Evolutionary conservation across 2,888 invertebrate species (phyloP).

Genomic region (Calameuta pallipes): DNA sequence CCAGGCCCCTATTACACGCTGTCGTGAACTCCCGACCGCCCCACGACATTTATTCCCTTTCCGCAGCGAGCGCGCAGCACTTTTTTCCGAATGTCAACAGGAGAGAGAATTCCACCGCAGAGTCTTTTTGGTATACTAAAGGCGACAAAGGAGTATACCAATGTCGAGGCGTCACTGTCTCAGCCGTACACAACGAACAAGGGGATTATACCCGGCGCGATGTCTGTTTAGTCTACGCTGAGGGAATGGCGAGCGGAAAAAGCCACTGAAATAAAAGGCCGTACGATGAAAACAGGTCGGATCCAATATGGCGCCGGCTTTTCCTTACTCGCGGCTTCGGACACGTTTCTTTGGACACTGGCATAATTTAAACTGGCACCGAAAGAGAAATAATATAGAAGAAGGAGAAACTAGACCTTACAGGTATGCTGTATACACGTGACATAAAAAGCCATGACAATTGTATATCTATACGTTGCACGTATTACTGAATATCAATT

Average conservation of each 20-base stretch:
- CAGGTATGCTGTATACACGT: no score
- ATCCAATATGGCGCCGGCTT: slow-evolving; percentile 54
- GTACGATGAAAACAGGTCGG: slow-evolving; percentile 42
- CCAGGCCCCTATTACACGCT: neutral
- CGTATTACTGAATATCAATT: neutral
- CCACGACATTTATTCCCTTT: neutral
- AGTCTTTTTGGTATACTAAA: neutral
- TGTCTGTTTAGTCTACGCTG: neutral
- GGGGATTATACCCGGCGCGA: neutral
- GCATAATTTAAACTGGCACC: neutral
- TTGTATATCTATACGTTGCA: neutral
- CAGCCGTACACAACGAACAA: neutral
- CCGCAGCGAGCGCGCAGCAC: neutral
- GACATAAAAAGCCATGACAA: no score
- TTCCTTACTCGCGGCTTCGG: slow-evolving; percentile 20
- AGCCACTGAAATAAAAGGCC: slow-evolving; percentile 4
- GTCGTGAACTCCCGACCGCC: neutral
- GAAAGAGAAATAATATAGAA: neutral
- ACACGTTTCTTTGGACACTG: neutral
- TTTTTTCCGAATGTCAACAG: neutral
- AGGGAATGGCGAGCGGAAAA: neutral
- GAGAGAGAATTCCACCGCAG: neutral
- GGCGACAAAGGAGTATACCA: neutral
- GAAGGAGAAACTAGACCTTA: no score
- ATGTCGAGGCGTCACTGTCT: neutral